phyloP scores from a whole-genome alignment of 2,113 vertebrate genomes.

The Canis aureus region DNA sequence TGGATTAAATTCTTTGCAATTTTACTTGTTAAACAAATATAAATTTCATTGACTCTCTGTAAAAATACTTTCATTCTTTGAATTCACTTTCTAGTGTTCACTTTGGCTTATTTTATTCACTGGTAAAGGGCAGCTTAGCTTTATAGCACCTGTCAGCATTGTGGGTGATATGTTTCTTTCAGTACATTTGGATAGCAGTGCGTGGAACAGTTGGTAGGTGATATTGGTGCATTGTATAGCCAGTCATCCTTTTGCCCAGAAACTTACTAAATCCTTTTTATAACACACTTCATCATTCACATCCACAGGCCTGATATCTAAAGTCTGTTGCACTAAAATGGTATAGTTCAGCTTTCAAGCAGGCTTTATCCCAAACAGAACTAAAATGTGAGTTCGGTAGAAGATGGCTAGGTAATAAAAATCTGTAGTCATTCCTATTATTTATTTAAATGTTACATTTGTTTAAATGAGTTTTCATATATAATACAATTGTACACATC shows the following conservation, averaged over 20 bases:
- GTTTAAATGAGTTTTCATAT: neutral
- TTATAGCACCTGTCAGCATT: slow-evolving; percentile 61
- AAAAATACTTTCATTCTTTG: neutral
- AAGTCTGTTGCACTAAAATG: slow-evolving; percentile 42
- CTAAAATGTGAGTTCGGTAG: neutral
- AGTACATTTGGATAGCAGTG: neutral
- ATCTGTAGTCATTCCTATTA: neutral
- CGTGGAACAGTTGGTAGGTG: neutral
- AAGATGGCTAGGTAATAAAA: neutral
- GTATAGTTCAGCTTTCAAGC: neutral
- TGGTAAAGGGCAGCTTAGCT: neutral
- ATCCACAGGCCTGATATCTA: slow-evolving; percentile 11
- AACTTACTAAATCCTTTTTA: slow-evolving; percentile 73
- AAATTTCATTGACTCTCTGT: neutral
- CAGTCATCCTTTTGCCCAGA: slow-evolving; percentile 13
- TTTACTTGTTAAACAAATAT: neutral
- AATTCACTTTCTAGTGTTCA: neutral
- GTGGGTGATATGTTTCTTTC: slow-evolving; percentile 20
- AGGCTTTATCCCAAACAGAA: neutral
- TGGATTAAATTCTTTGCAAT: neutral
- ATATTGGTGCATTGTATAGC: neutral
- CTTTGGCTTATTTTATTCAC: slow-evolving; percentile 58
- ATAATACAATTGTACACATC: neutral
- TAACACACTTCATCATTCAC: slow-evolving; percentile 32
- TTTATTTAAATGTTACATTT: slow-evolving; percentile 1